These are phyloP conservation scores for Gymnoscopelus microlampas DNA, from an alignment of 2,797 vertebrate genomes.

Conservation along the genomic window DNA sequence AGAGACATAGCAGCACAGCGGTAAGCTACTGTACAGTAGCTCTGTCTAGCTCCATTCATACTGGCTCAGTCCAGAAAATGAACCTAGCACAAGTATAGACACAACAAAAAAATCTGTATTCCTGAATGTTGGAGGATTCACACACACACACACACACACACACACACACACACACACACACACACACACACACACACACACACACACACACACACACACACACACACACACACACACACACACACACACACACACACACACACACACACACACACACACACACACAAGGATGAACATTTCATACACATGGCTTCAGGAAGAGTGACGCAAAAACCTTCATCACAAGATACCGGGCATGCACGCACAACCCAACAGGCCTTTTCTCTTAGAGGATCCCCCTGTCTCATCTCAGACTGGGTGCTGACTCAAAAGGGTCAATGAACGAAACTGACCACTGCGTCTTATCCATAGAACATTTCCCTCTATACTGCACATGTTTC, in stretches of 20 bases:
- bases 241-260: conserved; percentile 1
- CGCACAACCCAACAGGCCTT: background rate
- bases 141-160: too few species aligned
- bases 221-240: background rate
- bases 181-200: background rate
- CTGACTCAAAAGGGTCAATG: conserved; percentile 54
- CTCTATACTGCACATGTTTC: background rate
- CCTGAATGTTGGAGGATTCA: too few species aligned
- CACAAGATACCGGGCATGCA: background rate
- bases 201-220: background rate
- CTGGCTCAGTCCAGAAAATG: too few species aligned
- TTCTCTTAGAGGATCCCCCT: background rate
- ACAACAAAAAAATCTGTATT: too few species aligned
- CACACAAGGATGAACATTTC: too few species aligned
- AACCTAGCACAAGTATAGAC: too few species aligned
- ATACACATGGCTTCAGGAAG: too few species aligned
- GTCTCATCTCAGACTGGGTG: conserved; percentile 18
- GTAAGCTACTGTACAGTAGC: too few species aligned
- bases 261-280: too few species aligned
- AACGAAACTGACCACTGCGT: conserved; percentile 49
- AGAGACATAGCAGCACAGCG: background rate
- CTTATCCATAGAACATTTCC: conserved; percentile 47
- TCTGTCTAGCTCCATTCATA: too few species aligned
- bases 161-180: too few species aligned
- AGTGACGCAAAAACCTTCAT: too few species aligned